Base-by-base conservation (phyloP, 2,113 vertebrate species). In the Uria aalge region DNA sequence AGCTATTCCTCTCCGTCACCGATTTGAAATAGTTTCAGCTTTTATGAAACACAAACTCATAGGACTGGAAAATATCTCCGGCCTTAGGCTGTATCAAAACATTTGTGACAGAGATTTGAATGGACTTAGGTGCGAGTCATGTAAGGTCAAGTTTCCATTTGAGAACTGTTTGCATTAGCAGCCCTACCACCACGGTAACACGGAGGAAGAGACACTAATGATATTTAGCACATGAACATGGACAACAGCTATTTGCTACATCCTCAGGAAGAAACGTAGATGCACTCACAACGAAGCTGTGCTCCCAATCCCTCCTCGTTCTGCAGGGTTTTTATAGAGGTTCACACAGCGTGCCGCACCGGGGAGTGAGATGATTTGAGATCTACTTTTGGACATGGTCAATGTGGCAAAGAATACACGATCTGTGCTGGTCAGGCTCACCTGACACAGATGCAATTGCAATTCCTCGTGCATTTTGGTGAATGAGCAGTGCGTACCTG, bases 21-120 rank as follows among this genome's bases (percentile, higher is more conserved):
- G 84, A 63, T 56, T 19, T 79, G 69, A 66, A 88, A 72, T 29
- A 64, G 66, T 52, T 95, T 85, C 56, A 79, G 92, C 66, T 87
- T 86, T 14, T 84, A 85, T 68, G 84, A 94, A 94, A 82, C 75
- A 83, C 73, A 30, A 87, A 60, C 52, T 96, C 90, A 76, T 3
- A 85, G 40, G 74, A 76, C 84, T 90, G 92, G 87, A 96, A 95
- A 96, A 92, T 68, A 88, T 93, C 62, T 82, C 66, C 0, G 2
- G 90, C 96, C 93, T 85, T 76, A 93, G 96, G 96, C 87, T 91
- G 60, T 78, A 95, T 96, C 93, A 95, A 96, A 95, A 90, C 90
- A 82, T 21, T 93, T 96, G 81, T 95, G 94, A 96, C 85, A 93
- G 93, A 97, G 75, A 97, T 97, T 90, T 96, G 91, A 96, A 96